Conservation (phyloP, 2,113 vertebrate species). For the Callorhinus ursinus region DNA sequence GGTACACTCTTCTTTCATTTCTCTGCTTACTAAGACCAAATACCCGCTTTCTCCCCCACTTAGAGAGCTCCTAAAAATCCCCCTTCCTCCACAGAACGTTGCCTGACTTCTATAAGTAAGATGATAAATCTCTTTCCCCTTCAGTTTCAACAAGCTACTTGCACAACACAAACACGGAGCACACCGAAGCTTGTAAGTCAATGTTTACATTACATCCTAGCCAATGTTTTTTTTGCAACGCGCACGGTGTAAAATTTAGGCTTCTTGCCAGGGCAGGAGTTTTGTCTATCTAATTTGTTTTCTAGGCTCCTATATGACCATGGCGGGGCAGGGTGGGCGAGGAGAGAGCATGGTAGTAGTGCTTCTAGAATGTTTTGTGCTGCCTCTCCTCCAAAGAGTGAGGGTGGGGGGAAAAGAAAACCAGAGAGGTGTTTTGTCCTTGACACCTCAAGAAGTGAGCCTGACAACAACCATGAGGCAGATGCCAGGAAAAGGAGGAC, state of each 20-base stretch:
- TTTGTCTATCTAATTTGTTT: conserved; percentile 52
- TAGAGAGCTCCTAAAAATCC: conserved; percentile 32
- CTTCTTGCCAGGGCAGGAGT: conserved; percentile 60
- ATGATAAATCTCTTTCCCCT: conserved; percentile 75
- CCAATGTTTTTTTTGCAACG: not conserved
- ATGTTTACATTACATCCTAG: conserved; percentile 71
- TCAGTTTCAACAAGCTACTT: conserved; percentile 77
- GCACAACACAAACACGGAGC: conserved; percentile 68
- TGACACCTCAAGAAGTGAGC: not conserved
- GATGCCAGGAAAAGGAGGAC: not conserved
- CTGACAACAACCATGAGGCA: not conserved
- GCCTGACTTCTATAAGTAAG: conserved; percentile 46
- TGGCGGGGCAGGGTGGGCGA: not conserved
- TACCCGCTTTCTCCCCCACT: not conserved
- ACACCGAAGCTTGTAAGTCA: conserved; percentile 70
- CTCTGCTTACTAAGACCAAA: conserved; percentile 50
- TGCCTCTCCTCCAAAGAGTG: not conserved
- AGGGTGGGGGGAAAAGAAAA: not conserved
- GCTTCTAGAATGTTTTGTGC: conserved; percentile 12
- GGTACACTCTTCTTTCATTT: conserved; percentile 28
- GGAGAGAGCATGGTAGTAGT: too few species aligned
- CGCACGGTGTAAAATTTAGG: conserved; percentile 57
- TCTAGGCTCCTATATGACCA: conserved; percentile 31
- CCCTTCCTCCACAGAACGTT: conserved; percentile 7
- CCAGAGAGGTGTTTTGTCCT: not conserved